Evolutionary conservation across 2,797 vertebrate species (phyloP).

Genomic region (Leontocebus nigricollis): DNA sequence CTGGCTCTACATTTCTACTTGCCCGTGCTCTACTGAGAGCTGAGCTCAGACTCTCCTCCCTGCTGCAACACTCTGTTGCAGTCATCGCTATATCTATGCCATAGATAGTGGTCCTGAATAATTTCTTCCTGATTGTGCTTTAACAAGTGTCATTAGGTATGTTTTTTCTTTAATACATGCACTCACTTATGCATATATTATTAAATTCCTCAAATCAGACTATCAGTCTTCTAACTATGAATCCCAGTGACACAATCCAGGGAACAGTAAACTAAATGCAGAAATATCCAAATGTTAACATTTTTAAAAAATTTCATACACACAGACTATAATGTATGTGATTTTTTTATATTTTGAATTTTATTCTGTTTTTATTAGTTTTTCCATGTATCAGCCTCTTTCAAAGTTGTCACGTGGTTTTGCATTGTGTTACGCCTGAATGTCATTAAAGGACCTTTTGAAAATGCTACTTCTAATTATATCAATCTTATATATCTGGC

Average conservation of each 20-base stretch:
- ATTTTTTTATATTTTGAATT: neutral
- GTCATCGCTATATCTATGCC: accelerated
- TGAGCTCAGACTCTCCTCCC: neutral
- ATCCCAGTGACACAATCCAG: neutral
- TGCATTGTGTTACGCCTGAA: neutral
- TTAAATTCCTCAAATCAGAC: neutral
- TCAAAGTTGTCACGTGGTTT: neutral
- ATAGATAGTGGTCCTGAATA: neutral
- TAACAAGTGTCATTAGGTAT: neutral
- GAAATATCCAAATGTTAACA: neutral
- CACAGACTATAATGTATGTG: neutral
- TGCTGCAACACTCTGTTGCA: neutral
- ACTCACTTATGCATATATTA: neutral
- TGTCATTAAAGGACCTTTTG: neutral
- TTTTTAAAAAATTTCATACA: neutral
- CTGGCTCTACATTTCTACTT: neutral
- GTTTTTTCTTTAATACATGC: neutral
- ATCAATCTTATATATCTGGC: no score
- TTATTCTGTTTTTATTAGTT: neutral
- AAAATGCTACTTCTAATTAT: neutral
- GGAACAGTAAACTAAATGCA: neutral
- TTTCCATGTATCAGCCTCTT: neutral
- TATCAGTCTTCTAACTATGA: neutral
- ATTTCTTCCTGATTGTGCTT: neutral
- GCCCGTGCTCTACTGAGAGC: neutral